phyloP scores from a whole-genome alignment of 1,140 invertebrate genomes.

The Lycorma delicatula region DNA sequence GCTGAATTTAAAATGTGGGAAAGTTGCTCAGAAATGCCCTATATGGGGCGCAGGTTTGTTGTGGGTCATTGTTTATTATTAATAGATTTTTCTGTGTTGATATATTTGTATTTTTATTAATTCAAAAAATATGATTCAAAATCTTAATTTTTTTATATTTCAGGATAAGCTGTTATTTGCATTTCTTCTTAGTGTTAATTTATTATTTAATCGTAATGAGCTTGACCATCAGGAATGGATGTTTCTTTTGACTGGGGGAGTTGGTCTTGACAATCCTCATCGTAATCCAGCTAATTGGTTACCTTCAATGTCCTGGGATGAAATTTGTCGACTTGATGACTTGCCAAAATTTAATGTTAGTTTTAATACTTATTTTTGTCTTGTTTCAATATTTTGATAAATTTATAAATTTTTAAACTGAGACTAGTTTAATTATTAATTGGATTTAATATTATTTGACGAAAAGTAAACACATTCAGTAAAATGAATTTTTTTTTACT shows the following conservation, averaged over 20 bases:
- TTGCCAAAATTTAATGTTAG: conserved; percentile 47
- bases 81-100: too few species aligned
- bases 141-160: conserved; percentile 24
- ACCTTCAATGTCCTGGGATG: conserved; percentile 71
- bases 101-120: too few species aligned
- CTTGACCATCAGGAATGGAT: conserved; percentile 71
- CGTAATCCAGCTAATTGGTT: conserved; percentile 64
- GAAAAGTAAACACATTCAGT: not conserved
- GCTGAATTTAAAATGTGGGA: too few species aligned
- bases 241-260: conserved; percentile 82
- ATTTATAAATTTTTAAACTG: not conserved
- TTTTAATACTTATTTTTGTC: not conserved
- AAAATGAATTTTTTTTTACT: too few species aligned
- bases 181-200: conserved; percentile 71
- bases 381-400: not conserved
- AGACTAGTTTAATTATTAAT: conserved; percentile 19
- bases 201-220: conserved; percentile 59
- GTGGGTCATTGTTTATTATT: too few species aligned
- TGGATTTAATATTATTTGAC: conserved; percentile 30
- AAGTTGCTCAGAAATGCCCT: too few species aligned
- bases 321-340: conserved; percentile 62
- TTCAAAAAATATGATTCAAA: too few species aligned
- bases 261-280: conserved; percentile 68
- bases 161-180: conserved; percentile 86
- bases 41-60: too few species aligned